Base-by-base conservation (phyloP, 2,797 vertebrate genomes). In the Chrosomus eos region DNA sequence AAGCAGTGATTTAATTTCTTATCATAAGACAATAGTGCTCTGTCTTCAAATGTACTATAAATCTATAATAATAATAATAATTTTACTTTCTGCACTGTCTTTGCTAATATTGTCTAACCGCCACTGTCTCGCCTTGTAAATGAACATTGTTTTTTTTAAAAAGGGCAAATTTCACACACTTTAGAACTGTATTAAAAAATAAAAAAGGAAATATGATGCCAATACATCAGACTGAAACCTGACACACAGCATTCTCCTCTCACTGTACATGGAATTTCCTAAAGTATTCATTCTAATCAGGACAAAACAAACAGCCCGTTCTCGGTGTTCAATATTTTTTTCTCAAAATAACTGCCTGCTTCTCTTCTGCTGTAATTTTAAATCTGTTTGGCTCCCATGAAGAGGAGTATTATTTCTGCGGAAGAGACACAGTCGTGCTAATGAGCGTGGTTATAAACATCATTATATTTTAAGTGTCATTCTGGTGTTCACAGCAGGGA, bases 401-500 rank as follows among this genome's bases (percentile, higher is more conserved):
- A 93, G 92, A 92, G 93, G 92, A 93, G 93, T 92, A 94, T 94
- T 95, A 94, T 95, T 95, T 92, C 91, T 93, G 90, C 91, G 89
- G 90, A 91, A 91, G 91, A 93, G 92, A 93, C 92, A 91, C 91
- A 85, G 93, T 82, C 79, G 68, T 33, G 73, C 94, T 96, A 96
- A 96, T 95, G 94, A 96, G 95, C 89, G 88, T 92, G 92, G 93
- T 94, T 95, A 95, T 95, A 94, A 95, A 95, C 95, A 89, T 95
- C 95, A 95, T 96, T 96, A 95, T 95, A 95, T 95, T 95, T 95
- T 95, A 95, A 96, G 95, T 95, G 95, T 95, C 93, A 92, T 95
- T 95, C 90, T 93, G 93, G 92, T 93, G 93, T 95, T 95, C 95
- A 94, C 95, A 95, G 94, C 93, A 82, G 93, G 95, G 89, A 90